These are phyloP conservation scores for Lasioglossum albipes DNA, from an alignment of 1,140 invertebrate species.

Conservation along the genomic window DNA sequence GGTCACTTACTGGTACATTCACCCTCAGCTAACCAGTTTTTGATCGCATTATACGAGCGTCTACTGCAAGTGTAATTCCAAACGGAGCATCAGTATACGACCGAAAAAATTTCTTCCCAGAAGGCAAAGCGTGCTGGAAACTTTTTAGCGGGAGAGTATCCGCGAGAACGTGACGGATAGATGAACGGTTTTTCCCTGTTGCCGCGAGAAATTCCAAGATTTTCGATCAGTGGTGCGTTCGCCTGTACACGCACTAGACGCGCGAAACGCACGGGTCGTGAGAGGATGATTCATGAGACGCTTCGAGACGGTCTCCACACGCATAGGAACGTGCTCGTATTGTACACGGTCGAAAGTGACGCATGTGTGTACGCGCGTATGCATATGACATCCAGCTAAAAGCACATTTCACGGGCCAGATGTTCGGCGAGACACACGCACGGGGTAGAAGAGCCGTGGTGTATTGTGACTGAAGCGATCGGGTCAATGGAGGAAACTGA, in stretches of 20 bases:
- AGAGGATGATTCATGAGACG: slow-evolving; percentile 58
- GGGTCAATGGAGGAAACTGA: background rate
- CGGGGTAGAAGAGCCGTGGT: too few relatives aligned
- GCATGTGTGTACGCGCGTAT: background rate
- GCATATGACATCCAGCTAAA: slow-evolving; percentile 16
- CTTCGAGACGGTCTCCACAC: background rate
- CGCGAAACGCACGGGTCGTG: slow-evolving; percentile 36
- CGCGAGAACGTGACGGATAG: too few relatives aligned
- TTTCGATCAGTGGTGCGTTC: background rate
- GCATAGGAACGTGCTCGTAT: background rate
- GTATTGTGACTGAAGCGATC: background rate
- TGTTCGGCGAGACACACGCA: background rate
- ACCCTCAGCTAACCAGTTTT: too few relatives aligned
- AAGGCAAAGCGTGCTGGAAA: too few relatives aligned
- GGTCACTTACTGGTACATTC: too few relatives aligned
- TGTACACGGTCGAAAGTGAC: too few relatives aligned
- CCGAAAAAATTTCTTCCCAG: too few relatives aligned
- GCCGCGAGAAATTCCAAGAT: background rate
- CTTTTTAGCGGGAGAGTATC: too few relatives aligned
- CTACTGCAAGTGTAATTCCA: too few relatives aligned
- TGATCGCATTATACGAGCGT: too few relatives aligned
- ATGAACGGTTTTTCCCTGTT: too few relatives aligned
- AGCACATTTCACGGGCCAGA: slow-evolving; percentile 34
- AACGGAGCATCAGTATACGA: too few relatives aligned
- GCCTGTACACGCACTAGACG: slow-evolving; percentile 18